phyloP scores from a whole-genome alignment of 2,797 vertebrate genomes.

The Pagetopsis macropterus region DNA sequence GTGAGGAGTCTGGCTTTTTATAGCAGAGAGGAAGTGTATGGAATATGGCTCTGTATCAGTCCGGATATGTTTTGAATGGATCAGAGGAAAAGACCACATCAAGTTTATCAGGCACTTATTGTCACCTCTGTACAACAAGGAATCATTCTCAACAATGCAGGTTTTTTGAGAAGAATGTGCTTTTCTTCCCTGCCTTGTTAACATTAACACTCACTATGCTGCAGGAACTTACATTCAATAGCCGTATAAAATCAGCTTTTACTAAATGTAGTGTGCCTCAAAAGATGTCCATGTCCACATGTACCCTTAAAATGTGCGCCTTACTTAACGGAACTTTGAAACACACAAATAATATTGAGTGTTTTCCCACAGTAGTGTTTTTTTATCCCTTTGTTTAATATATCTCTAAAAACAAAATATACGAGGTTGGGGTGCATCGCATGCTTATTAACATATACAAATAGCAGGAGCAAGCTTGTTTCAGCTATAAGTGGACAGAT shows the following conservation, averaged over 20 bases:
- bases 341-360: neutral
- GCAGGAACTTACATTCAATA: conserved; percentile 18
- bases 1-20: conserved; percentile 51
- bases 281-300: neutral
- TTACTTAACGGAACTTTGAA: conserved; percentile 2
- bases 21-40: conserved; percentile 56
- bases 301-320: neutral
- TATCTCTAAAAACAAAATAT: conserved; percentile 14
- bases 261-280: neutral
- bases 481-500: conserved; percentile 56
- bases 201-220: conserved; percentile 20
- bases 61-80: conserved; percentile 47
- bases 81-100: conserved; percentile 57
- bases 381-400: conserved; percentile 4
- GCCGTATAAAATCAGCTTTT: neutral
- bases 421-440: neutral
- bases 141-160: neutral
- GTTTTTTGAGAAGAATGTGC: neutral
- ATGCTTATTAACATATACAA: conserved; percentile 41
- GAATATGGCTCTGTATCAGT: conserved; percentile 42
- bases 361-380: neutral
- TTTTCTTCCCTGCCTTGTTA: conserved; percentile 7
- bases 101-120: conserved; percentile 13
- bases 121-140: conserved; percentile 27
- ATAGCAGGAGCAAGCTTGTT: conserved; percentile 34